phyloP scores from a whole-genome alignment of 2,113 vertebrate species.

The Shinisaurus crocodilurus region DNA sequence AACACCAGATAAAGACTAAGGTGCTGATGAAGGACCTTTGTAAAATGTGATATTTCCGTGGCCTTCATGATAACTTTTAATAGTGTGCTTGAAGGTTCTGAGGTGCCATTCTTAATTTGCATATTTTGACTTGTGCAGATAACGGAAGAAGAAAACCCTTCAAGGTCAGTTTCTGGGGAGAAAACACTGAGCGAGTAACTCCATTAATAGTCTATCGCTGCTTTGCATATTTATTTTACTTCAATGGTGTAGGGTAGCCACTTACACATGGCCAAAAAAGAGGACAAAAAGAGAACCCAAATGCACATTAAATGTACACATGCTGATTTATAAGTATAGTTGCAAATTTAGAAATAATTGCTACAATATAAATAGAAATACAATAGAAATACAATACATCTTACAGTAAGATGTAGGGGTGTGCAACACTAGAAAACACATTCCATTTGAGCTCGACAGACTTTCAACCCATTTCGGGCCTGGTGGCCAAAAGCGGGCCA shows the following conservation, averaged over 20 bases:
- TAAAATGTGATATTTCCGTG: slow-evolving; percentile 67
- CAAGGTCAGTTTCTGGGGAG: slow-evolving; percentile 82
- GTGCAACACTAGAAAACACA: too few relatives aligned
- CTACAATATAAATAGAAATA: too few relatives aligned
- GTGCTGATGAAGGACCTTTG: slow-evolving; percentile 60
- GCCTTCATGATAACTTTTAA: slow-evolving; percentile 73
- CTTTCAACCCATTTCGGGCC: too few relatives aligned
- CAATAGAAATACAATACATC: too few relatives aligned
- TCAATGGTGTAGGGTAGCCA: slow-evolving; percentile 73
- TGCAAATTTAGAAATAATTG: too few relatives aligned
- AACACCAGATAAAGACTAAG: slow-evolving; percentile 30
- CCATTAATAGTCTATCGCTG: slow-evolving; percentile 80
- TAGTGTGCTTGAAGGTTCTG: slow-evolving; percentile 64
- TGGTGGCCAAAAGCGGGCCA: too few relatives aligned
- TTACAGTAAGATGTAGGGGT: too few relatives aligned
- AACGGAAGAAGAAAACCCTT: slow-evolving; percentile 65
- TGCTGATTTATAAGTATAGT: too few relatives aligned
- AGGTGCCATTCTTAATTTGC: slow-evolving; percentile 80
- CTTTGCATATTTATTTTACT: slow-evolving; percentile 84
- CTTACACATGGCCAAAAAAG: slow-evolving; percentile 66
- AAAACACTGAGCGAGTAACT: slow-evolving; percentile 73
- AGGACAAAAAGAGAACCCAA: neutral
- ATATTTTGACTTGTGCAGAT: slow-evolving; percentile 82
- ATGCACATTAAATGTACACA: too few relatives aligned
- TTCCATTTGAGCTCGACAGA: too few relatives aligned